Evolutionary conservation across 1,140 invertebrate genomes (phyloP).

Genomic region (Euura saliciscinereae): DNA sequence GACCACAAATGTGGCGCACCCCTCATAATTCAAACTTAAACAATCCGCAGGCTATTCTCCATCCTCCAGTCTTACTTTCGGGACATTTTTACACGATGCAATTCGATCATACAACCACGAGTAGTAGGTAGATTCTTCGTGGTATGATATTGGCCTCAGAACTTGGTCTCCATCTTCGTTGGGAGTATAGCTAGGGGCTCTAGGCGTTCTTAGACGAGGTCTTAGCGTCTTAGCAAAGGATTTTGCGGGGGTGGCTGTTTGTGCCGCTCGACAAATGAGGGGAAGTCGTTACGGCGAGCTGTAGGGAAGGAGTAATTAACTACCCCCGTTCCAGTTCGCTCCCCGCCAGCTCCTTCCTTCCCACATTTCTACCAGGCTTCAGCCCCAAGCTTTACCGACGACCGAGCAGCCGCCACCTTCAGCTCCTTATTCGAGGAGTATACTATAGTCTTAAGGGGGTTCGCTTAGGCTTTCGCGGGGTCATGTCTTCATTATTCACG

Average conservation of each 20-base stretch:
- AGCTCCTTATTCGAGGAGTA: slow-evolving; percentile 50
- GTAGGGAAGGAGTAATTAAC: slow-evolving; percentile 56
- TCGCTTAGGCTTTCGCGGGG: slow-evolving; percentile 53
- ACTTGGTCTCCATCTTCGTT: neutral
- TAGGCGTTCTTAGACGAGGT: slow-evolving; percentile 14
- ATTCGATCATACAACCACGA: no score
- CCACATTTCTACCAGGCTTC: slow-evolving; percentile 9
- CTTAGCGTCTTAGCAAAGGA: slow-evolving; percentile 13
- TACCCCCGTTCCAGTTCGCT: slow-evolving; percentile 36
- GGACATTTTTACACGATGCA: no score
- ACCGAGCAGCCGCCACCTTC: slow-evolving; percentile 18
- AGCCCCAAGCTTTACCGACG: slow-evolving; percentile 26
- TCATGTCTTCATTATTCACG: slow-evolving; percentile 57
- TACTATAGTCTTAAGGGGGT: slow-evolving; percentile 38
- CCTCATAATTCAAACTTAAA: no score
- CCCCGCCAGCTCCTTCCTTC: slow-evolving; percentile 29
- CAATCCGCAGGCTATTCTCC: no score
- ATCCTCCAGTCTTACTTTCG: no score
- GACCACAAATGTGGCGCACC: no score
- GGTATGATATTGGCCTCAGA: no score
- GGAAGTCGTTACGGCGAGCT: slow-evolving; percentile 54
- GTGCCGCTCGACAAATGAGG: slow-evolving; percentile 57
- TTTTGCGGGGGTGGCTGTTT: slow-evolving; percentile 35
- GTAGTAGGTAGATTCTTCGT: no score
- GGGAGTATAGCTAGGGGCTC: slow-evolving; percentile 27